phyloP scores from a whole-genome alignment of 1,140 invertebrate genomes.

The Coelopa frigida region DNA sequence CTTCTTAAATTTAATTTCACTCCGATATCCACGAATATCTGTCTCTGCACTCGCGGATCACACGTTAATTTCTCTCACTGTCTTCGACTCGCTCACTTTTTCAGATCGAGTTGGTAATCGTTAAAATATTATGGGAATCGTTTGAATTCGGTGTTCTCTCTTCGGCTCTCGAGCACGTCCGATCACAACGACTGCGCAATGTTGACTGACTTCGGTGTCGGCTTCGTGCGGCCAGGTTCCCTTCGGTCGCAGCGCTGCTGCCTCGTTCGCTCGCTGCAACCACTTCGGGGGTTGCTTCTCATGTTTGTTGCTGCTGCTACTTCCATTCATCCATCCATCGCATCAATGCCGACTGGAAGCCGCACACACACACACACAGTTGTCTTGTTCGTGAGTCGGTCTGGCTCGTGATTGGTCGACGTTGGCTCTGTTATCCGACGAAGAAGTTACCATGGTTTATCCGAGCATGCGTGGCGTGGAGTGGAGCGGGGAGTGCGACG shows the following conservation, averaged over 20 bases:
- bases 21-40: too few relatives aligned
- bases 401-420: too few relatives aligned
- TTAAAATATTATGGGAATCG: too few relatives aligned
- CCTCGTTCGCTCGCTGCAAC: background rate
- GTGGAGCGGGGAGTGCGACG: too few relatives aligned
- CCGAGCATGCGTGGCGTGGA: too few relatives aligned
- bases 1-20: too few relatives aligned
- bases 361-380: background rate
- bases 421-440: too few relatives aligned
- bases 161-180: constrained; percentile 24
- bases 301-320: too few relatives aligned
- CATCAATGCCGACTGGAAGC: background rate
- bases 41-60: background rate
- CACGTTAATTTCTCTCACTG: background rate
- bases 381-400: too few relatives aligned
- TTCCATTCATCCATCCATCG: background rate
- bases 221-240: constrained; percentile 29
- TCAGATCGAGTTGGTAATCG: background rate
- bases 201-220: constrained; percentile 31
- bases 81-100: constrained; percentile 3
- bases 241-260: constrained; percentile 21
- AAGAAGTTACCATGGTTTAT: too few relatives aligned
- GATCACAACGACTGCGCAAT: constrained; percentile 43
- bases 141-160: background rate
- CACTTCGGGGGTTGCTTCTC: constrained; percentile 6